phyloP scores from a whole-genome alignment of 2,797 vertebrate species.

The Anomalospiza imberbis region DNA sequence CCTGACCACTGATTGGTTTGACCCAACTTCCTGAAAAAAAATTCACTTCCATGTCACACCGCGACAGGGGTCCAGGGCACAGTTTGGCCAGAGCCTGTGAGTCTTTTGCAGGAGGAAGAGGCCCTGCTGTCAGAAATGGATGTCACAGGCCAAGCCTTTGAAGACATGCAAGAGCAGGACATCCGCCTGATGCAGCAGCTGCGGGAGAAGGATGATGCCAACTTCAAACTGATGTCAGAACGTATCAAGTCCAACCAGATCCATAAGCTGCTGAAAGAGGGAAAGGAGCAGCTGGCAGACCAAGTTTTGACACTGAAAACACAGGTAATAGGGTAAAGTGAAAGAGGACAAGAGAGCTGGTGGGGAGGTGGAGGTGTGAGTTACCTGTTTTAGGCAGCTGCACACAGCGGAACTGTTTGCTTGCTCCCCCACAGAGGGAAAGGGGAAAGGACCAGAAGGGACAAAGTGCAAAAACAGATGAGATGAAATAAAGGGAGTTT shows the following conservation, averaged over 20 bases:
- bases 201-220: conserved; percentile 87
- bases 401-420: accelerated
- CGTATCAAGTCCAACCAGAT: conserved; percentile 90
- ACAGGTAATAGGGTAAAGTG: conserved; percentile 77
- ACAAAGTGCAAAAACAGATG: neutral
- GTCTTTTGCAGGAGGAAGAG: conserved; percentile 80
- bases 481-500: neutral
- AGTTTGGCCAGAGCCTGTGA: neutral
- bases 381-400: neutral
- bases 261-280: conserved; percentile 88
- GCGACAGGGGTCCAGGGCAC: neutral
- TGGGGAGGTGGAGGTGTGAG: neutral
- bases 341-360: neutral
- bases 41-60: no score
- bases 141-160: conserved; percentile 88
- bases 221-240: conserved; percentile 90
- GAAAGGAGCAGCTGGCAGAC: conserved; percentile 88
- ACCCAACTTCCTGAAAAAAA: no score
- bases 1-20: no score
- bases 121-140: conserved; percentile 88
- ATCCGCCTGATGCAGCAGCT: conserved; percentile 88
- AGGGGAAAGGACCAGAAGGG: neutral
- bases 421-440: neutral
- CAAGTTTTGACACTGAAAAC: conserved; percentile 84
- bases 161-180: conserved; percentile 91